Conservation (phyloP, 2,113 vertebrate species). For the Galemys pyrenaicus region DNA sequence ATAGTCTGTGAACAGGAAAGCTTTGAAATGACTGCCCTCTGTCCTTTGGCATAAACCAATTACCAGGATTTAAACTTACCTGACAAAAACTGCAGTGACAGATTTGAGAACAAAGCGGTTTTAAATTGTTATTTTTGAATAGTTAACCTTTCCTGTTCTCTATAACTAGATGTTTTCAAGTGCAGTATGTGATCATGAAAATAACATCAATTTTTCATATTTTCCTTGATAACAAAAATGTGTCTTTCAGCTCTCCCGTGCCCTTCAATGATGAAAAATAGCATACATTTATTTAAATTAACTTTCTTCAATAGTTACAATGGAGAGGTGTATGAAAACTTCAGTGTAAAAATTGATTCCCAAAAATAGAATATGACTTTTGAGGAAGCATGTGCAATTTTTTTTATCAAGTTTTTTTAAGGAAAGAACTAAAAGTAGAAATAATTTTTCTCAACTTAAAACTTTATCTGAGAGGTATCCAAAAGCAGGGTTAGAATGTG, state of each 20-base stretch:
- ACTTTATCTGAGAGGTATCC: neutral
- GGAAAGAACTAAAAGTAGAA: conserved; percentile 35
- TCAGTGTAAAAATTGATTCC: conserved; percentile 16
- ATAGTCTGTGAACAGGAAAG: conserved; percentile 72
- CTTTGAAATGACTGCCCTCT: conserved; percentile 75
- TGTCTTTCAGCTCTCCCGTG: neutral
- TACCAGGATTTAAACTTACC: conserved; percentile 64
- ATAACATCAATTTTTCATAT: conserved; percentile 39
- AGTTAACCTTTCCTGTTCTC: conserved; percentile 67
- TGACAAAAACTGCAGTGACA: conserved; percentile 66
- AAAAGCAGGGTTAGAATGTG: conserved; percentile 23
- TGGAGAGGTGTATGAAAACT: neutral
- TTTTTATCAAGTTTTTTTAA: neutral
- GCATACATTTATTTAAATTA: conserved; percentile 31
- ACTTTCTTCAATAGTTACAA: conserved; percentile 27
- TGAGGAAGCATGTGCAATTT: neutral
- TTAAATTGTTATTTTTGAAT: conserved; percentile 59
- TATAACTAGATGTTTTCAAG: conserved; percentile 60
- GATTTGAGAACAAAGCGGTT: conserved; percentile 66
- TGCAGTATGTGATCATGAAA: conserved; percentile 5
- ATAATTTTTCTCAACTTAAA: conserved; percentile 23
- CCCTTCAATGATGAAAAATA: conserved; percentile 20
- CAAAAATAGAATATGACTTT: neutral
- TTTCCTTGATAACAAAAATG: conserved; percentile 57
- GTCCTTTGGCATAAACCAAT: conserved; percentile 74